These are phyloP conservation scores for Choloepus didactylus DNA, from an alignment of 2,797 vertebrate species.

Conservation along the genomic window DNA sequence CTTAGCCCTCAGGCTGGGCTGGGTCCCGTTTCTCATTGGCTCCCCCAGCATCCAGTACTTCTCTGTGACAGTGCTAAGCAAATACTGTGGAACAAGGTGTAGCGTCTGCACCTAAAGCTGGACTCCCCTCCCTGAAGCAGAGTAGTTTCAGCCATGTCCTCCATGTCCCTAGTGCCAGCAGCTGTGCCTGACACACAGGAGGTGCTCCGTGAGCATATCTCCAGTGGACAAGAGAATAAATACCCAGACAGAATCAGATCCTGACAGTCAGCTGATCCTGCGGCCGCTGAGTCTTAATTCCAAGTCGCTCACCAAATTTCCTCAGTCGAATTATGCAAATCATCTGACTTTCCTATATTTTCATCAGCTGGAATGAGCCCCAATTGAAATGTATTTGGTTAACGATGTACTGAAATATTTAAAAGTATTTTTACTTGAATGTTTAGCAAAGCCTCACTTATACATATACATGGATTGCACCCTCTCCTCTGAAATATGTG, in stretches of 20 bases:
- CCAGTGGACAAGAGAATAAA: no score
- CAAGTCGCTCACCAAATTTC: constrained; percentile 53
- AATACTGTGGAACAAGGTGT: fast-evolving
- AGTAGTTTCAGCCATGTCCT: not conserved
- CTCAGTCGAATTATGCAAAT: constrained; percentile 72
- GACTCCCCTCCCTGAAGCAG: not conserved
- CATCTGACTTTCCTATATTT: constrained; percentile 29
- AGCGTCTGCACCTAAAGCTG: not conserved
- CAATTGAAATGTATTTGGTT: constrained; percentile 62
- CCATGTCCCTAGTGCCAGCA: fast-evolving
- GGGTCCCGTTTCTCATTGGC: not conserved
- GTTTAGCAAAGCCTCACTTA: constrained; percentile 57
- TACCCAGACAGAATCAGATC: not conserved
- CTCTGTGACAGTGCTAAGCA: not conserved
- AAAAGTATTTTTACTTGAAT: constrained; percentile 75
- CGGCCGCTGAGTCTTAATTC: not conserved
- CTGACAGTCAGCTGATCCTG: not conserved
- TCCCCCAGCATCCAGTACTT: not conserved
- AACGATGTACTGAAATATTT: constrained; percentile 72
- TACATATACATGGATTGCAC: constrained; percentile 60
- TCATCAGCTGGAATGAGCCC: constrained; percentile 63
- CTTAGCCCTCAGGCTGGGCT: not conserved
- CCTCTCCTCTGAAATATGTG: not conserved
- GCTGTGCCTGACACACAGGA: not conserved
- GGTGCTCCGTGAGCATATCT: not conserved